Base-by-base conservation (phyloP, 2,797 vertebrate species). In the Chloroceryle amazona region DNA sequence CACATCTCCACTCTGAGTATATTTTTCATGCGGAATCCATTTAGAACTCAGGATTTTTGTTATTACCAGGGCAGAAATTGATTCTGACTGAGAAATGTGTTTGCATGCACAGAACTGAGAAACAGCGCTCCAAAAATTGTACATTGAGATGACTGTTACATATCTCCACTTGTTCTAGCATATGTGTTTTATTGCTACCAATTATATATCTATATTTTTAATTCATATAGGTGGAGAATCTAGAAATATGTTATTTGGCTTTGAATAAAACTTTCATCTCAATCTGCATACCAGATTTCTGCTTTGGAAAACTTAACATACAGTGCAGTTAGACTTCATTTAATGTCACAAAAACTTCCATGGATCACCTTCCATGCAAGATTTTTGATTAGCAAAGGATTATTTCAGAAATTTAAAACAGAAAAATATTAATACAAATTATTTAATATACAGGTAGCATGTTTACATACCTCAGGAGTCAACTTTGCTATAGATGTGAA, bases 401-500 rank as follows among this genome's bases (percentile, higher is more conserved):
- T 58, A 71, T n/a, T 91, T 44, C 42, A 70, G 57, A 65, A 47
- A 83, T 71, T 90, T 29, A 33, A 91, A 81, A 4, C 54, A 84
- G 49, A 61, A 60, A 46, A 82, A 39, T 9, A 55, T 2, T 5
- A 90, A 66, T 21, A 70, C 87, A 82, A 87, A 89, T 86, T 16
- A 61, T 88, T 94, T 83, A 75, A 70, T 42, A 66, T 29, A 83
- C 60, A 92, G 22, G 74, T 8, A 76, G 28, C 20, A 55, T 42
- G 29, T 65, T 90, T 42, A 95, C 98, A 93, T 97, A 99, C 99
- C 99, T 99, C 99, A 80, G 99, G 99, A 66, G 99, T 99, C 95
- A 99, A 98, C 97, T 99, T 99, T 37, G 99, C 99, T 90, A 99
- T 99, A 79, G 99, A 99, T 66, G 99, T 99, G 98, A 99, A 99